A percentile compares a stretch with the other conserved stretches of the same genome.
Conservation (phyloP, 53 echinoderm and acorn worm genomes). For the Echinometra lucunter region DNA sequence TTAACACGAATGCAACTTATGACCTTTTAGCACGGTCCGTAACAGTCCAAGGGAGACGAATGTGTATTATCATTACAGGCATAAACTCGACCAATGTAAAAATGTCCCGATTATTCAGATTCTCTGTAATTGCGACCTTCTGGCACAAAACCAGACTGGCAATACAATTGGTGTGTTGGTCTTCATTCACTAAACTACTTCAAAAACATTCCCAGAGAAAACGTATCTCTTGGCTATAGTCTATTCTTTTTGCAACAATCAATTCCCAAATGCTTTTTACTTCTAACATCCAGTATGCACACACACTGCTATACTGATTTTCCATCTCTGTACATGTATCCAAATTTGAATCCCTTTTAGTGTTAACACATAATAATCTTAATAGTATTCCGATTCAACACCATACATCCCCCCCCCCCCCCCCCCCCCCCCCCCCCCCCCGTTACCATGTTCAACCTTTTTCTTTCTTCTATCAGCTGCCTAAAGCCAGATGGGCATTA, state of each 20-base stretch:
- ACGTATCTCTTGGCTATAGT: not conserved
- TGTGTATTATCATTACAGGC: not conserved
- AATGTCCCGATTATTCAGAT: conserved; percentile 21
- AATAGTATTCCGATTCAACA: too few species aligned
- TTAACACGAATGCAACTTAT: not conserved
- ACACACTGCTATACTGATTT: not conserved
- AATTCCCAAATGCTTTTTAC: not conserved
- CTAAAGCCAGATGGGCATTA: too few species aligned
- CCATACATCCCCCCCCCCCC: too few species aligned
- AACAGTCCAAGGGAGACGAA: not conserved
- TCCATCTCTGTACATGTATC: not conserved
- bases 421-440: too few species aligned
- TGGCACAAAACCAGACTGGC: conserved; percentile 6
- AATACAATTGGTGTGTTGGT: not conserved
- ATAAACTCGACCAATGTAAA: too few species aligned
- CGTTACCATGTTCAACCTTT: too few species aligned
- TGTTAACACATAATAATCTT: too few species aligned
- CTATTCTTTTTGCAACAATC: conserved; percentile 8
- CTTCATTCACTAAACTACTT: not conserved
- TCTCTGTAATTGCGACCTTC: not conserved
- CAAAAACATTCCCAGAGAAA: not conserved
- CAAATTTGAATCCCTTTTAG: not conserved
- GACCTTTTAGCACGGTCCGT: not conserved
- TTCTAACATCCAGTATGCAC: conserved; percentile 9
- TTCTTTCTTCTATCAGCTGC: too few species aligned